These are phyloP conservation scores for Cyanoderma ruficeps DNA, from an alignment of 2,113 vertebrate species.

Conservation along the genomic window DNA sequence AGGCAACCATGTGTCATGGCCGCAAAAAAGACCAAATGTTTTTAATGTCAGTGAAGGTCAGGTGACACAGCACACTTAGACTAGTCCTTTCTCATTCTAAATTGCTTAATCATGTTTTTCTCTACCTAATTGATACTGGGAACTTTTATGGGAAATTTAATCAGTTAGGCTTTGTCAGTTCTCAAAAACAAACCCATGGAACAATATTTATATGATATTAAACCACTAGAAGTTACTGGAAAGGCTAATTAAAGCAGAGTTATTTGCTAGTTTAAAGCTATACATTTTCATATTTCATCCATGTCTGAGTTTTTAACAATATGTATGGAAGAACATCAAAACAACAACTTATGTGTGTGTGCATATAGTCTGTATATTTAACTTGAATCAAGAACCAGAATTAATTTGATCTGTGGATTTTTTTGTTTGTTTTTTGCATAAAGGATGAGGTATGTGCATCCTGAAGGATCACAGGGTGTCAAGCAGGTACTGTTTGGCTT, in stretches of 20 bases:
- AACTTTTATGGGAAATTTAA: not conserved
- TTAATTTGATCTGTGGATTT: not conserved
- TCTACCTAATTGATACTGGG: constrained; percentile 1
- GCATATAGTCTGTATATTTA: not conserved
- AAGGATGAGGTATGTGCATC: not conserved
- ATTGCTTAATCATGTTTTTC: not conserved
- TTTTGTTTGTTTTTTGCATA: not conserved
- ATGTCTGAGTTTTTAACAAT: not conserved
- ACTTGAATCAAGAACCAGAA: not conserved
- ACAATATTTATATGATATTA: constrained; percentile 31
- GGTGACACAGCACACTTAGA: not conserved
- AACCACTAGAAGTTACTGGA: not conserved
- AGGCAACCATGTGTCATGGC: not conserved
- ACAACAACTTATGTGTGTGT: not conserved
- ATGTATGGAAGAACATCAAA: not conserved
- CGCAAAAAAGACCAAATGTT: not conserved
- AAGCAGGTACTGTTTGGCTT: not conserved
- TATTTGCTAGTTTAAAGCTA: not conserved
- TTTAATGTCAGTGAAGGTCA: not conserved
- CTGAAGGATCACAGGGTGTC: not conserved
- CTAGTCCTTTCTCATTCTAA: not conserved
- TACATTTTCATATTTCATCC: not conserved
- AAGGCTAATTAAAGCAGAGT: constrained; percentile 26
- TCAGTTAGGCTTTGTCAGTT: constrained; percentile 7
- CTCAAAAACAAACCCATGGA: not conserved